Percentiles rank a stretch among this genome's conserved stretches.
These are phyloP conservation scores for Dicycla oo DNA, from an alignment of 2,888 invertebrate genomes.

Conservation along the genomic window DNA sequence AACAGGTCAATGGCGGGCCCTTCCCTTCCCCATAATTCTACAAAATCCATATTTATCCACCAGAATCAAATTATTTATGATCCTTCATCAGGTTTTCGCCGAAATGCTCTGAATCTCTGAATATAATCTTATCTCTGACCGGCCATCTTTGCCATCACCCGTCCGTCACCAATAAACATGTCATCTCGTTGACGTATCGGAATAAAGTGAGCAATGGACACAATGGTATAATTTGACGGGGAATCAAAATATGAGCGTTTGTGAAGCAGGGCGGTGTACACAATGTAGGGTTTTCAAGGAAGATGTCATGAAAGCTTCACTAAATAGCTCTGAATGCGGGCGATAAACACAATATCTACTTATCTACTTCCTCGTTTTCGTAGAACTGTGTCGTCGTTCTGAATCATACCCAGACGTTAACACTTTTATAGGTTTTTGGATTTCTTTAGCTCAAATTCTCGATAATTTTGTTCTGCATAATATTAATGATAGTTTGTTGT, in stretches of 20 bases:
- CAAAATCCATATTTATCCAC: constrained; percentile 54
- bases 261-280: constrained; percentile 35
- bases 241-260: constrained; percentile 78
- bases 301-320: neutral
- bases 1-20: constrained; percentile 19
- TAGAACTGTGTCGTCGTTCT: too few relatives aligned
- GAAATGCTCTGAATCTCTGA: constrained; percentile 73
- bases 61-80: constrained; percentile 65
- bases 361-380: neutral
- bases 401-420: neutral
- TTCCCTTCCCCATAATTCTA: constrained; percentile 27
- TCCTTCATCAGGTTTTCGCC: constrained; percentile 68
- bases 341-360: too few relatives aligned
- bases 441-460: neutral
- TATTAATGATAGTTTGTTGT: too few relatives aligned
- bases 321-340: neutral
- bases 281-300: constrained; percentile 36
- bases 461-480: neutral
- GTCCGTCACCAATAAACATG: constrained; percentile 86
- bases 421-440: neutral
- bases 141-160: constrained; percentile 72
- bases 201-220: constrained; percentile 80
- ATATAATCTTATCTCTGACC: constrained; percentile 84
- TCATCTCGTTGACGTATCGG: constrained; percentile 78
- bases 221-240: constrained; percentile 87